Evolutionary conservation across 2,888 invertebrate genomes (phyloP).

Genomic region (Drosophila vallismaia): DNA sequence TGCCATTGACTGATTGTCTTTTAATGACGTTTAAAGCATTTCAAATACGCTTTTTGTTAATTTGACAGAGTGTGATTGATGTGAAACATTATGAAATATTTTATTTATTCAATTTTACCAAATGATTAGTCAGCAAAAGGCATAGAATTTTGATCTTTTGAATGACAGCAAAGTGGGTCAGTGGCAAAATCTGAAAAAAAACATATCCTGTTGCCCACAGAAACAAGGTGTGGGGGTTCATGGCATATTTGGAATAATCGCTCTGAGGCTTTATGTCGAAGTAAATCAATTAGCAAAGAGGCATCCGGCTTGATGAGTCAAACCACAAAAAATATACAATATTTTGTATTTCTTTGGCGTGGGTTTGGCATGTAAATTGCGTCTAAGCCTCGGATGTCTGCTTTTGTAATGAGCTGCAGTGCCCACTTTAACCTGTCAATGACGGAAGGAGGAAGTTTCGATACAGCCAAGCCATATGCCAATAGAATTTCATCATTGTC

Average conservation of each 20-base stretch:
- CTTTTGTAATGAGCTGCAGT: constrained; percentile 24
- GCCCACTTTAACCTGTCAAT: constrained; percentile 16
- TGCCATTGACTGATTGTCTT: constrained; percentile 71
- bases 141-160: constrained; percentile 43
- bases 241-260: constrained; percentile 13
- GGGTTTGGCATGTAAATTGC: constrained; percentile 42
- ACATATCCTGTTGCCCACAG: constrained; percentile 24
- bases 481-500: not conserved
- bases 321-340: constrained; percentile 1
- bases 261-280: constrained; percentile 7
- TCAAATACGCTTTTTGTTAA: constrained; percentile 50
- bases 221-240: constrained; percentile 10
- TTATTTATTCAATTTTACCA: constrained; percentile 24
- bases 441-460: constrained; percentile 6
- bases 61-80: constrained; percentile 68
- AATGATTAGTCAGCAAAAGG: constrained; percentile 36
- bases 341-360: constrained; percentile 12
- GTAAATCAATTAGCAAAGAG: constrained; percentile 31
- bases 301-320: constrained; percentile 44
- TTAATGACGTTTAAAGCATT: constrained; percentile 60
- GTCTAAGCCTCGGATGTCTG: constrained; percentile 29
- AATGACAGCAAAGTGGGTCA: constrained; percentile 45
- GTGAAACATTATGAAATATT: constrained; percentile 30
- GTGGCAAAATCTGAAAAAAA: constrained; percentile 1
- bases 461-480: constrained; percentile 2